Evolutionary conservation across 1,140 invertebrate species (phyloP), one percentile per base, ranked within the genome.

Genomic region (Drosophila ficusphila): DNA sequence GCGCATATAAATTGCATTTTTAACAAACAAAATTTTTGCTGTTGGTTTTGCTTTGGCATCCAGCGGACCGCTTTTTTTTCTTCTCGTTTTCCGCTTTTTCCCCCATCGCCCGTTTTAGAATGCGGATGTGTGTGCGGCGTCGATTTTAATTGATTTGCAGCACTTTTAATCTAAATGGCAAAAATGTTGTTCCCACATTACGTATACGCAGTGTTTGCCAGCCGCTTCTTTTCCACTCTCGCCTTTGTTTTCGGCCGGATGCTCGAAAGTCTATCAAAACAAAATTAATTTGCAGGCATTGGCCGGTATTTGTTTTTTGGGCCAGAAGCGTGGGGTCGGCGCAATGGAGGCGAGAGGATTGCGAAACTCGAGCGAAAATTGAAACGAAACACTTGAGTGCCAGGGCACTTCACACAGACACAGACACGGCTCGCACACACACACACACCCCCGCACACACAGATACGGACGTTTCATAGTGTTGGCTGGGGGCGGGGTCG

Each of bases 1-100:
- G 78, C 39, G 72, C 82, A 86, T 88, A 86, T 88, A 86, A 86
- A 86, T 86, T 88, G 82, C 79, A 78, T 88, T 86, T 86, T 88
- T 88, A 62, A 75, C 73, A 77, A 82, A 82, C 69, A 88, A 68
- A 67, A 62, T 77, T 69, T 67, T 76, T 42, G 48, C 44, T 76
- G 68, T 76, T 76, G 65, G 54, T 69, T 81, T 69, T 76, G 41
- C 62, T 79, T 58, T 51, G 56, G 42, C 39, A 60, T 51, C 25
- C 54, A 42, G 44, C 23, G 18, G 19, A 5, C 46, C 6, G n/a
- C 18, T 27, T 31, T 41, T 46, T 3, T 16, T 41, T 7, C 9
- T 16, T 19, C 11, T 11, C 21, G 9, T 25, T 56, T 19, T 56
- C 23, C 23, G 16, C 4, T 52, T 27, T 7, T 52, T 23, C 12